A percentile compares a stretch with the other conserved stretches of the same genome.
Evolutionary conservation across 2,797 vertebrate genomes (phyloP).

Genomic region (Sternarchorhynchus goeldii): DNA sequence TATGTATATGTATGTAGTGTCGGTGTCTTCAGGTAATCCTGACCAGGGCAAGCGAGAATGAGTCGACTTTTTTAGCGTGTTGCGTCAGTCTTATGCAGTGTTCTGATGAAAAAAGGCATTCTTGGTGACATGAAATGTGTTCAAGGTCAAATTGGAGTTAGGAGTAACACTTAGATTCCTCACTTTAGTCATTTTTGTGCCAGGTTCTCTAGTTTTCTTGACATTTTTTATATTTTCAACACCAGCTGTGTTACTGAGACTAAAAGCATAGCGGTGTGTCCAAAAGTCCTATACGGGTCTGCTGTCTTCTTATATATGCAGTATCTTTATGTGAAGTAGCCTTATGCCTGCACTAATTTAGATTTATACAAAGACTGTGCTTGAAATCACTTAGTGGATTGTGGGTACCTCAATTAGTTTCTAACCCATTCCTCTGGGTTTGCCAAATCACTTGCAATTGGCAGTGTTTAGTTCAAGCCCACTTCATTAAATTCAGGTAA

Average conservation of each 20-base stretch:
- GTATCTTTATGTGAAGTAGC: constrained; percentile 41
- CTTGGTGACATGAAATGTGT: background rate
- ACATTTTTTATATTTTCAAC: constrained; percentile 8
- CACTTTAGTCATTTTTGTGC: background rate
- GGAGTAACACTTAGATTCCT: background rate
- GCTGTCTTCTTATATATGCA: constrained; percentile 22
- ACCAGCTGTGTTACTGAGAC: constrained; percentile 9
- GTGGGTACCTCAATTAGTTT: constrained; percentile 8
- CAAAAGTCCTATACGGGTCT: constrained; percentile 8
- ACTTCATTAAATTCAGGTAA: constrained; percentile 9
- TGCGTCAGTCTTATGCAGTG: background rate
- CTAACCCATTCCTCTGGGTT: constrained; percentile 29
- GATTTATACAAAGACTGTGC: constrained; percentile 25
- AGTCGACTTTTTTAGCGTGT: background rate
- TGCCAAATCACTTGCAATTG: constrained; percentile 12
- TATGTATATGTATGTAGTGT: background rate
- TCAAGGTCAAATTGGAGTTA: constrained; percentile 3
- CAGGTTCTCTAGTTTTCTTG: constrained; percentile 12
- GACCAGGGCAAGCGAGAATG: background rate
- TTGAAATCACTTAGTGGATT: constrained; percentile 21
- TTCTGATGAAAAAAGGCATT: background rate
- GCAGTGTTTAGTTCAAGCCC: background rate
- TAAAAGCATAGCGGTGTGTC: background rate
- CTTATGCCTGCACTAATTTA: constrained; percentile 43
- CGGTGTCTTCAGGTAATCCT: background rate